phyloP scores from a whole-genome alignment of 2,888 invertebrate species.

The Epinotia bilunana region DNA sequence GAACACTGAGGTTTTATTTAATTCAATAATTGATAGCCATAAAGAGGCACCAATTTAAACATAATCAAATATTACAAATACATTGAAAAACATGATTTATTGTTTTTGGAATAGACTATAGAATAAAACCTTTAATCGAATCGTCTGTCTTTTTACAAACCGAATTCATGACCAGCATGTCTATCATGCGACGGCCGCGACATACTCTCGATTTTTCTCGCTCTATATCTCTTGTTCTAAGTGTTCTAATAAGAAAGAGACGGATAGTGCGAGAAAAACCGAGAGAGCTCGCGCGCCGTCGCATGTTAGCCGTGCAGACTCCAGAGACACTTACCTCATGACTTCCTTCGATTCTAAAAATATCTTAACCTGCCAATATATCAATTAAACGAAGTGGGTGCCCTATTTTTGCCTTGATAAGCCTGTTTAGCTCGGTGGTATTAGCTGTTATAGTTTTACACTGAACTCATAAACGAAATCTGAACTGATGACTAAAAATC shows the following conservation, averaged over 20 bases:
- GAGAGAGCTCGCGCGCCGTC: too few relatives aligned
- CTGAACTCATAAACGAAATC: background rate
- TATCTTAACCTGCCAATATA: background rate
- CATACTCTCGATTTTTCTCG: too few relatives aligned
- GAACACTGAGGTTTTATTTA: constrained; percentile 12
- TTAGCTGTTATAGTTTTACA: background rate
- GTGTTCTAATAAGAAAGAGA: too few relatives aligned
- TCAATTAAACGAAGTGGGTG: background rate
- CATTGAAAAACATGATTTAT: background rate
- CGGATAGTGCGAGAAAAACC: too few relatives aligned
- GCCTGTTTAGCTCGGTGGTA: too few relatives aligned
- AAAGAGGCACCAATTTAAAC: constrained; percentile 8
- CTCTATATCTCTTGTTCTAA: too few relatives aligned
- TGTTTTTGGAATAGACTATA: background rate
- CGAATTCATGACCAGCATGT: too few relatives aligned
- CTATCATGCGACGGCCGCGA: too few relatives aligned
- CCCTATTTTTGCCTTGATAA: background rate
- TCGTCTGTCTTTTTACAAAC: too few relatives aligned
- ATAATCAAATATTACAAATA: background rate
- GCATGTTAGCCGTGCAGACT: too few relatives aligned
- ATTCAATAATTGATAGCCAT: constrained; percentile 24
- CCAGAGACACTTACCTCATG: too few relatives aligned
- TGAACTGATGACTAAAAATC: background rate
- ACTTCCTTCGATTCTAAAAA: background rate
- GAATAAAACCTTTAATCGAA: too few relatives aligned